A percentile compares a stretch with the other conserved stretches of the same genome.
phyloP scores from a whole-genome alignment of 2,113 vertebrate species.

The human (Homo sapiens) region DNA sequence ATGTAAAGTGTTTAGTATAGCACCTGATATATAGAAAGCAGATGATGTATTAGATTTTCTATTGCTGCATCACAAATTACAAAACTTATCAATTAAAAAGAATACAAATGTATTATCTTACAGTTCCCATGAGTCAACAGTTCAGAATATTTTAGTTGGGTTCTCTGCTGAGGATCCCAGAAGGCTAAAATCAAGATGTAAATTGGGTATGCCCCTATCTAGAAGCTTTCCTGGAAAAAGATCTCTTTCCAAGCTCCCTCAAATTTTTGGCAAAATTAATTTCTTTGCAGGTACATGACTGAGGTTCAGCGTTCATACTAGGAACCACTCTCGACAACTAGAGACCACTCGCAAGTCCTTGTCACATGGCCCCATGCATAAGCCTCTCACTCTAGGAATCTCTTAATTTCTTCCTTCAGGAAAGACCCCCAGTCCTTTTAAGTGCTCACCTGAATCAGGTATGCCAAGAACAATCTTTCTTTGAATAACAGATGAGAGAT shows the following conservation, averaged over 20 bases:
- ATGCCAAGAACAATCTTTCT: background rate
- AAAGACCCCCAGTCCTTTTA: background rate
- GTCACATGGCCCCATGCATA: background rate
- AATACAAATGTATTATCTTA: background rate
- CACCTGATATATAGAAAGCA: background rate
- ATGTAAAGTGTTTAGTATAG: background rate
- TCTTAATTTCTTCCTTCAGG: background rate
- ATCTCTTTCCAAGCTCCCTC: background rate
- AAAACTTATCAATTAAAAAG: background rate
- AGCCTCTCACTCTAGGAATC: background rate
- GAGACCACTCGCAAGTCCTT: background rate
- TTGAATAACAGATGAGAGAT: background rate
- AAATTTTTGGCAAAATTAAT: background rate
- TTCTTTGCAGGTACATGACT: background rate
- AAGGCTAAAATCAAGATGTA: background rate
- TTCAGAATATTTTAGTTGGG: background rate
- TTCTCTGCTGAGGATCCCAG: background rate
- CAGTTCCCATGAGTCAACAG: background rate
- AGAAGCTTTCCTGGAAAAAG: background rate
- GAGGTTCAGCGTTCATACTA: background rate
- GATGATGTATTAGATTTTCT: conserved; percentile 1
- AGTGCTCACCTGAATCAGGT: background rate
- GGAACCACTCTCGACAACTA: background rate
- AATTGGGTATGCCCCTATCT: background rate
- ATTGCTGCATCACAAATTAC: background rate